Conservation (phyloP, 2,888 invertebrate species). For the Yponomeuta evonymella region DNA sequence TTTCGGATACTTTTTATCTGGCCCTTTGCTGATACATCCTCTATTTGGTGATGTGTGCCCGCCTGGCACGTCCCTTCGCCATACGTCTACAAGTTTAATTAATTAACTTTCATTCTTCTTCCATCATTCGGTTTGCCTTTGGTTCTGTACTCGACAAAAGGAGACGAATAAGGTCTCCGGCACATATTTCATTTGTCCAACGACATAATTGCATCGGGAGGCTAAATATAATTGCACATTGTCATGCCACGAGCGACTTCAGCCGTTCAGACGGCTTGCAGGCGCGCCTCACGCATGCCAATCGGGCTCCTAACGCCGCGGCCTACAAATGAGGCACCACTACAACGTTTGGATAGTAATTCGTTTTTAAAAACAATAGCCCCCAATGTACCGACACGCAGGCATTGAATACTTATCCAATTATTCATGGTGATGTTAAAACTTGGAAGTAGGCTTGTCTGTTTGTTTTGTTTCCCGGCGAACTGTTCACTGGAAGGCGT, state of each 20-base stretch:
- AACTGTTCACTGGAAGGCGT: no score
- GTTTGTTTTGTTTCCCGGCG: no score
- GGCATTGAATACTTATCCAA: constrained; percentile 33
- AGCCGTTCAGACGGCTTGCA: constrained; percentile 23
- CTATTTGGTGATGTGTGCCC: no score
- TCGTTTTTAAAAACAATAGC: constrained; percentile 43
- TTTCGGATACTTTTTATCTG: no score
- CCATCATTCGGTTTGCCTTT: neutral
- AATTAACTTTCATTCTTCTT: no score
- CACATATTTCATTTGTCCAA: constrained; percentile 56
- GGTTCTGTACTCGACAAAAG: neutral
- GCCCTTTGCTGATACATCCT: no score
- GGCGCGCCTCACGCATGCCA: neutral
- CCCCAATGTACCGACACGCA: constrained; percentile 22
- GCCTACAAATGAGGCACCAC: constrained; percentile 16
- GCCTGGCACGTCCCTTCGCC: no score
- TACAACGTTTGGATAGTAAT: constrained; percentile 40
- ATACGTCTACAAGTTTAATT: no score
- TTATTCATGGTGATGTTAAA: no score
- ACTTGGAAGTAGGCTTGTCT: no score
- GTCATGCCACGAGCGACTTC: constrained; percentile 49
- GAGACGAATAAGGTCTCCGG: constrained; percentile 31
- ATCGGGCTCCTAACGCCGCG: constrained; percentile 3
- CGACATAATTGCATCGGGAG: constrained; percentile 49
- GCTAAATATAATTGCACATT: constrained; percentile 64